These are phyloP conservation scores for Andrena camellia DNA, from an alignment of 2,888 invertebrate genomes.

Conservation along the genomic window DNA sequence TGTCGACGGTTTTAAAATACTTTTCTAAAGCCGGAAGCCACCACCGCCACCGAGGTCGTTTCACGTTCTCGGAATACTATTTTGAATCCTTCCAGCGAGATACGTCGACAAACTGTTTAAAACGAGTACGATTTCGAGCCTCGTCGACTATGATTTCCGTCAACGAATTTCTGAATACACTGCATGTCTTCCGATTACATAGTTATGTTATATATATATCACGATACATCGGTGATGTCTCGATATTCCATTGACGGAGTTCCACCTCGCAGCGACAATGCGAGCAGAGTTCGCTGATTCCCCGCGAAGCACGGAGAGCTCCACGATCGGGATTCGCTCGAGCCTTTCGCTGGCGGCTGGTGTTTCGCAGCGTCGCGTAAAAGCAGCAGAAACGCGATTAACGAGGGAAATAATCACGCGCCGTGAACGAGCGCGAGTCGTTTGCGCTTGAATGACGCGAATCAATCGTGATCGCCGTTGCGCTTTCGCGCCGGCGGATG, in stretches of 20 bases:
- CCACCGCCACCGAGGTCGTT: background rate
- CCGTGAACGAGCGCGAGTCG: conserved; percentile 30
- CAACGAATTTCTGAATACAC: background rate
- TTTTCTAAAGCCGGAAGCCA: background rate
- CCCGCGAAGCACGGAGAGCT: background rate
- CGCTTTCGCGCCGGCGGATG: background rate
- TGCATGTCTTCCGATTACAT: background rate
- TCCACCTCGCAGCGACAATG: background rate
- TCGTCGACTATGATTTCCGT: background rate
- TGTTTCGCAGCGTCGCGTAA: conserved; percentile 11
- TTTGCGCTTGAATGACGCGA: conserved; percentile 22
- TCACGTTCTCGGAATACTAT: background rate
- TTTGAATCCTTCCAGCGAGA: background rate
- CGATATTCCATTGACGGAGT: background rate
- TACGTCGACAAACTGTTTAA: conserved; percentile 7
- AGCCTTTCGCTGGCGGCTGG: background rate
- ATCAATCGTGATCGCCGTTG: conserved; percentile 12
- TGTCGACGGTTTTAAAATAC: background rate
- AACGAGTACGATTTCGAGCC: conserved; percentile 9
- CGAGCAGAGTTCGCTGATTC: background rate
- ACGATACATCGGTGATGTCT: background rate
- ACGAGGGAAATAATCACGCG: conserved; percentile 34
- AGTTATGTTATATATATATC: background rate
- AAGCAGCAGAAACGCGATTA: conserved; percentile 11
- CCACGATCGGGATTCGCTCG: background rate